Base-by-base conservation (phyloP, 2,113 vertebrate species). In the Boleophthalmus pectinirostris region DNA sequence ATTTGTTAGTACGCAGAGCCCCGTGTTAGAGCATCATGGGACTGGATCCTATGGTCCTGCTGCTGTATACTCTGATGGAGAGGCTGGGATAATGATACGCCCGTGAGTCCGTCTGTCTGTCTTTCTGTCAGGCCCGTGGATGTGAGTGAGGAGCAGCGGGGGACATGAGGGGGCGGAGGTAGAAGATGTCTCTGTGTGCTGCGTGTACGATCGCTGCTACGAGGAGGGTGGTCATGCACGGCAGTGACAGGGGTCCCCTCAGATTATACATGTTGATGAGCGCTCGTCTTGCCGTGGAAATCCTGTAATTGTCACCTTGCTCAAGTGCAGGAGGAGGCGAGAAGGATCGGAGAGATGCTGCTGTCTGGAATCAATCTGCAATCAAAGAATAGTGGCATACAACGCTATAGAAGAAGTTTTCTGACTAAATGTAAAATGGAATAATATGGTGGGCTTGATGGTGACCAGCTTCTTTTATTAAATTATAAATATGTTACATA, bases 241-340 rank as follows among this genome's bases (percentile, higher is more conserved):
- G 43, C 29, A 74, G 58, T 60, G 85, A 90, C 84, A 87, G 73
- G 83, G 85, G 88, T 91, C 86, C 87, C 86, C 73, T 73, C 83
- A 91, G 90, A 91, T 92, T 91, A 91, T 87, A 86, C 77, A 88
- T 84, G 87, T 87, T 88, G 89, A 91, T 90, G 89, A 90, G 86
- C 72, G 53, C 86, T 87, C 79, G 81, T 85, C 82, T 91, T 85
- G 82, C 79, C 79, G 85, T 82, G 81, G 77, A 85, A 78, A 90
- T 77, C 82, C 81, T 89, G 79, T 91, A 90, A 92, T 92, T 92
- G 90, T 91, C 89, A 90, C 83, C 82, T 86, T 77, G 79, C 85
- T 90, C 75, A 82, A 86, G 85, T 79, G 75, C 25, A 77, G 76
- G 77, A 72, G 80, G 77, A 81, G 81, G 80, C 79, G 81, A 81